Conservation (phyloP, 1,140 invertebrate species). For the Drosophila ambigua region DNA sequence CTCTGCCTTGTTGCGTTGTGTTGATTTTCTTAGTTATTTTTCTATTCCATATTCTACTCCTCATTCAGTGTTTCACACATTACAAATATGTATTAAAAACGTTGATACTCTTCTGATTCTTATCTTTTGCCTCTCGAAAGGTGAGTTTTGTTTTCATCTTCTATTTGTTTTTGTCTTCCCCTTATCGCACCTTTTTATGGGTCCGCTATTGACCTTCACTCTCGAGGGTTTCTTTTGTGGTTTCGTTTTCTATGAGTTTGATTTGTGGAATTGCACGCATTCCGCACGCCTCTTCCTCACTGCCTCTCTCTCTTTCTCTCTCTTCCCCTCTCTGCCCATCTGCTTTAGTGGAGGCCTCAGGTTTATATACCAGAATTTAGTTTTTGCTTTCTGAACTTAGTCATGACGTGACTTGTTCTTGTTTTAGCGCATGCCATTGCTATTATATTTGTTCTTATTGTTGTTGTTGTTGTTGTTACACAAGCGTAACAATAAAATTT, state of each 20-base stretch:
- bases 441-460: conserved; percentile 21
- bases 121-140: too few relatives aligned
- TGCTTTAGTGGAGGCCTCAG: conserved; percentile 5
- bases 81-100: too few relatives aligned
- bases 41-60: too few relatives aligned
- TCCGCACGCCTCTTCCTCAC: too few relatives aligned
- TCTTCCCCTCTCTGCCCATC: neutral
- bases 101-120: too few relatives aligned
- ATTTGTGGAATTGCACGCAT: conserved; percentile 29
- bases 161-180: conserved; percentile 9
- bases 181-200: conserved; percentile 35
- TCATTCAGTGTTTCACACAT: too few relatives aligned
- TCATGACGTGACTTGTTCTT: conserved; percentile 55
- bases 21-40: too few relatives aligned
- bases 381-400: conserved; percentile 26
- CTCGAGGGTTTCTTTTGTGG: conserved; percentile 21
- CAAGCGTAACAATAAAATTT: conserved; percentile 57
- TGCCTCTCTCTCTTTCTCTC: neutral
- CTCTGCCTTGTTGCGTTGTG: too few relatives aligned
- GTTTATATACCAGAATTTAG: neutral
- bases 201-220: conserved; percentile 30
- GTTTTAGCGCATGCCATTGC: conserved; percentile 12
- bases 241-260: conserved; percentile 41
- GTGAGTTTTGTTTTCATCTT: conserved; percentile 2
- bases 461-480: conserved; percentile 29